These are phyloP conservation scores for Saxidomus purpurata DNA, from an alignment of 1,140 invertebrate genomes.

Conservation along the genomic window DNA sequence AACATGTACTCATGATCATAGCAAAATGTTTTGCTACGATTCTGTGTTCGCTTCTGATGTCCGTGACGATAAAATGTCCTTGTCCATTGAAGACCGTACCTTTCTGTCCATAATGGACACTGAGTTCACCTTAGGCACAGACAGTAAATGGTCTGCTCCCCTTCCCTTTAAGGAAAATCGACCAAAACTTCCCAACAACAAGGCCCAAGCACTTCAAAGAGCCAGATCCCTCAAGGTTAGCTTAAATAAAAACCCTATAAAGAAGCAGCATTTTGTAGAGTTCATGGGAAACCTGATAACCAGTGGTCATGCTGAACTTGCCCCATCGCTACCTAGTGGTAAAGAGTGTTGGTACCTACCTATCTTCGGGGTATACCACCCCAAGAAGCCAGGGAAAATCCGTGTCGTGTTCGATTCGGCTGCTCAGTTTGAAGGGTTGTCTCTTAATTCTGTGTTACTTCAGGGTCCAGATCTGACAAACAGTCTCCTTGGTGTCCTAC, in stretches of 20 bases:
- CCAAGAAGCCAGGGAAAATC: constrained; percentile 67
- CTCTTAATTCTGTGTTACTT: constrained; percentile 65
- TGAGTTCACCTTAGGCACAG: constrained; percentile 26
- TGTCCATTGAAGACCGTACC: constrained; percentile 65
- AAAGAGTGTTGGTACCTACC: constrained; percentile 70
- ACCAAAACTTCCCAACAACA: constrained; percentile 60
- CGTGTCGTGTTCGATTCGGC: constrained; percentile 66
- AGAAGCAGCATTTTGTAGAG: constrained; percentile 52
- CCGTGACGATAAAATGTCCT: constrained; percentile 49
- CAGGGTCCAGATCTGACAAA: constrained; percentile 69
- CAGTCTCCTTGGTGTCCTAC: constrained; percentile 62
- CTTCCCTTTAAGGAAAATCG: constrained; percentile 59
- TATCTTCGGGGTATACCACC: constrained; percentile 72
- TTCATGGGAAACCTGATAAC: constrained; percentile 59
- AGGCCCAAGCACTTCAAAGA: constrained; percentile 28
- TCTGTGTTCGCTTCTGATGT: constrained; percentile 39
- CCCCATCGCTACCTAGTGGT: background rate
- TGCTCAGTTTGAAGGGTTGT: constrained; percentile 53
- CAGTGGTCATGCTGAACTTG: constrained; percentile 57
- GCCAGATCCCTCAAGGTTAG: constrained; percentile 18
- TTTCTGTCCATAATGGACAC: constrained; percentile 65
- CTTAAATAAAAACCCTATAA: constrained; percentile 19
- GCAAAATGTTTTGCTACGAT: background rate
- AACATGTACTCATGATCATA: too few relatives aligned
- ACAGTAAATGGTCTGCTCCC: constrained; percentile 66